phyloP scores from a whole-genome alignment of 2,888 invertebrate genomes.

The Caprella mutica region DNA sequence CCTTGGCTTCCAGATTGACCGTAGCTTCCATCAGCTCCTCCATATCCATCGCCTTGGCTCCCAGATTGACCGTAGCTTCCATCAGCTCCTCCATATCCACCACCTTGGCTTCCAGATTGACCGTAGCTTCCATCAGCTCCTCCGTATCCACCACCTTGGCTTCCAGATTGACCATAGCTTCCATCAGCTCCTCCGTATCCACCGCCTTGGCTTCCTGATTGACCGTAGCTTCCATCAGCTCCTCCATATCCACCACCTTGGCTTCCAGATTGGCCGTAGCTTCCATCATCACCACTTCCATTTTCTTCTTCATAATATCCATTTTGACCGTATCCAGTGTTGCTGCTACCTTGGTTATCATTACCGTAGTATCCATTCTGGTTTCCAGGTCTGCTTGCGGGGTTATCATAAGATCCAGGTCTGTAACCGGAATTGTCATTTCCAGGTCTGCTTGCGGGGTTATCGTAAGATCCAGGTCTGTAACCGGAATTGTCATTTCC shows the following conservation, averaged over 20 bases:
- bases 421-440: too few relatives aligned
- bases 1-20: too few relatives aligned
- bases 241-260: conserved; percentile 6
- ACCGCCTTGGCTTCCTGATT: not conserved
- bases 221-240: not conserved
- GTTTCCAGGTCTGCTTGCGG: not conserved
- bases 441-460: too few relatives aligned
- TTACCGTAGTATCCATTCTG: not conserved
- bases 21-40: not conserved
- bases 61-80: not conserved
- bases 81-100: conserved; percentile 4
- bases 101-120: not conserved
- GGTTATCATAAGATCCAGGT: not conserved
- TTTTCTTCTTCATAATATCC: not conserved
- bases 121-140: not conserved
- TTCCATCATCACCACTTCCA: not conserved
- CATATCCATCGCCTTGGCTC: conserved; percentile 3
- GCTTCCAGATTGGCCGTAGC: not conserved
- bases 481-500: too few relatives aligned
- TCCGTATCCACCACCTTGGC: not conserved
- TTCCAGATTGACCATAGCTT: not conserved
- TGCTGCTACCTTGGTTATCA: not conserved
- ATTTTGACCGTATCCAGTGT: not conserved
- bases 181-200: conserved; percentile 1
- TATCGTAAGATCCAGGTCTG: too few relatives aligned